Evolutionary conservation across 2,113 vertebrate species (phyloP), one percentile per base, ranked within the genome.

Genomic region (Psilopogon haemacephalus): DNA sequence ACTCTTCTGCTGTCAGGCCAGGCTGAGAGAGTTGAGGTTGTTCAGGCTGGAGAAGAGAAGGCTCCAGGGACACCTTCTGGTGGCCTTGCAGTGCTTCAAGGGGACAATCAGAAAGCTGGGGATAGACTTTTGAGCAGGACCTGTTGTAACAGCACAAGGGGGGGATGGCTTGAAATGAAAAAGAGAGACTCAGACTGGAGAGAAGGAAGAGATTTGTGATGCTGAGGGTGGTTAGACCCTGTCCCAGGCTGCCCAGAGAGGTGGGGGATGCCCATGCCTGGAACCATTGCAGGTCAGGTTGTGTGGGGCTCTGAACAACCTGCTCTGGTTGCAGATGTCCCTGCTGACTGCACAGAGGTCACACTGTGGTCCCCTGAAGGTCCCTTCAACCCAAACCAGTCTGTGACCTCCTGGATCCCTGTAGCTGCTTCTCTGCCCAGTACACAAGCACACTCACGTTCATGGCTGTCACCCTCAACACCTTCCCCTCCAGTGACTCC

Each of bases 391-490:
- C 64, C 42, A 46, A n/a, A 35, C 23, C n/a, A 35, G 14, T 17
- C 67, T 26, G 15, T 20, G 64, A 67, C 21, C 73, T 63, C 62
- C n/a, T 32, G 38, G 52, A 33, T 42, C 38, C 11, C 46, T 32
- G 5, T 5, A 35, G 26, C 37, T 48, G 64, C 74, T 37, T 6
- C 23, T 6, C 23, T 38, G 27, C 0, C 48, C 59, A 33, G 30
- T 10, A 11, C 40, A 33, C 21, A 12, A 28, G 37, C 56, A n/a
- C 28, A 40, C 18, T 10, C 59, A 5, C 0, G 5, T 11, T 48
- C 42, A 13, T 0, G 1, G 23, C 4, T 32, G 23, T 33, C 20
- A 38, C 24, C 2, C 35, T 15, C 60, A 32, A 2, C 69, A 21
- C 46, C 52, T 35, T 14, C 76, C 32, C 72, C 48, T 44, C 26